These are phyloP conservation scores for Eurytoma adleriae DNA, from an alignment of 2,888 invertebrate species.

Conservation along the genomic window DNA sequence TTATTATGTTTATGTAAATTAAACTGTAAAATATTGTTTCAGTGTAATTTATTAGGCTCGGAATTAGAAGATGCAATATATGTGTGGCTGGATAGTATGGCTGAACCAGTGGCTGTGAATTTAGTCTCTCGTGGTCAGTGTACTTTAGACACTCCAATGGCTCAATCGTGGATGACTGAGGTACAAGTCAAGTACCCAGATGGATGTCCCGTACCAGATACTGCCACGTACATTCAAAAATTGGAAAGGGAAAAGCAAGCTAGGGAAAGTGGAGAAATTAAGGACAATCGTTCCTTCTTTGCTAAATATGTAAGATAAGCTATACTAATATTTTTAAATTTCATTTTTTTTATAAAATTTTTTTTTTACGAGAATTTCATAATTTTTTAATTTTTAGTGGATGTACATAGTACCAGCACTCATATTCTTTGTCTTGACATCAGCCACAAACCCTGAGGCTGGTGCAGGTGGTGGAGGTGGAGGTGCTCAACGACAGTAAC, in stretches of 20 bases:
- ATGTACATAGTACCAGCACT: constrained; percentile 98
- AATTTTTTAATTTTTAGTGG: constrained; percentile 86
- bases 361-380: constrained; percentile 30
- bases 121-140: constrained; percentile 78
- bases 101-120: constrained; percentile 86
- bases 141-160: constrained; percentile 74
- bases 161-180: constrained; percentile 83
- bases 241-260: constrained; percentile 93
- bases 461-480: constrained; percentile 69
- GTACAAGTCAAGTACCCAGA: constrained; percentile 89
- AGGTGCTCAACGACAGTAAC: constrained; percentile 70
- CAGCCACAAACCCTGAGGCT: constrained; percentile 89
- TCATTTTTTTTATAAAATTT: too few relatives aligned
- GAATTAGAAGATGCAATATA: constrained; percentile 87
- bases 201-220: constrained; percentile 93
- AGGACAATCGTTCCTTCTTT: constrained; percentile 96
- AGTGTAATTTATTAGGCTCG: constrained; percentile 86
- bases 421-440: constrained; percentile 92
- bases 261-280: constrained; percentile 91
- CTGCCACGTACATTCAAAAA: constrained; percentile 96
- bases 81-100: constrained; percentile 87
- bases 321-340: constrained; percentile 18
- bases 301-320: constrained; percentile 94
- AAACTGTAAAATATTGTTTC: constrained; percentile 58
- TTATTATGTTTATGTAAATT: constrained; percentile 32